These are phyloP conservation scores for Heloderma charlesbogerti DNA, from an alignment of 2,113 vertebrate species.

Conservation along the genomic window DNA sequence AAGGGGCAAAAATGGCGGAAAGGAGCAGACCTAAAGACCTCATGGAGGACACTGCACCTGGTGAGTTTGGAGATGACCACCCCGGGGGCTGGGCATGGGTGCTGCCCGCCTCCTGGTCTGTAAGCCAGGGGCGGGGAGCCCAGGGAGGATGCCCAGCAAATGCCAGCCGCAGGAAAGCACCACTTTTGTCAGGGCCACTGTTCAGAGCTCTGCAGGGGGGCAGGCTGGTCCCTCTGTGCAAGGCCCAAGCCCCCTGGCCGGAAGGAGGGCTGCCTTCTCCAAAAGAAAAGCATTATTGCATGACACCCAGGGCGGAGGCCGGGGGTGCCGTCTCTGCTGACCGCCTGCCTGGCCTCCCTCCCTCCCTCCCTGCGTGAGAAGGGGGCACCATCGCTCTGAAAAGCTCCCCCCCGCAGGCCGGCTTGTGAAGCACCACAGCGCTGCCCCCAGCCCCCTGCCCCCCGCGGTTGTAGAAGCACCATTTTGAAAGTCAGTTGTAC, in stretches of 20 bases:
- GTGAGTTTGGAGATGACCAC: conserved; percentile 77
- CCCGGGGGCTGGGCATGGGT: conserved; percentile 69
- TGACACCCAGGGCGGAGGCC: conserved; percentile 71
- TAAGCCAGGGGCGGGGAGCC: conserved; percentile 68
- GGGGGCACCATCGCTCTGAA: background rate
- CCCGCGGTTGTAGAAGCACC: conserved; percentile 90
- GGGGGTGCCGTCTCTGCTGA: conserved; percentile 46
- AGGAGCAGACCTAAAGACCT: conserved; percentile 84
- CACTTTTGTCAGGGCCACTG: conserved; percentile 80
- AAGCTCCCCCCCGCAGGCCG: conserved; percentile 50
- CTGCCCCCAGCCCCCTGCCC: conserved; percentile 87
- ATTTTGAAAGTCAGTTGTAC: conserved; percentile 94
- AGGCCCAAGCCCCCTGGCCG: background rate
- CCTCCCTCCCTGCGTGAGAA: conserved; percentile 48
- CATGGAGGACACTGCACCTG: conserved; percentile 82
- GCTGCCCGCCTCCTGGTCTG: conserved; percentile 62
- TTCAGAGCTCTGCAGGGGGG: conserved; percentile 67
- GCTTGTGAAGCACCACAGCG: conserved; percentile 86
- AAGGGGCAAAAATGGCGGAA: conserved; percentile 69
- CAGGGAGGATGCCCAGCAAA: conserved; percentile 76
- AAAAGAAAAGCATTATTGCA: conserved; percentile 77
- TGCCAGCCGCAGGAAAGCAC: conserved; percentile 84
- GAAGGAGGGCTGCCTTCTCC: conserved; percentile 66
- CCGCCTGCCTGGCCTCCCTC: background rate
- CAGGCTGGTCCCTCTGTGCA: background rate